Evolutionary conservation across 2,888 invertebrate species (phyloP).

Genomic region (Ptilodon capucinus): DNA sequence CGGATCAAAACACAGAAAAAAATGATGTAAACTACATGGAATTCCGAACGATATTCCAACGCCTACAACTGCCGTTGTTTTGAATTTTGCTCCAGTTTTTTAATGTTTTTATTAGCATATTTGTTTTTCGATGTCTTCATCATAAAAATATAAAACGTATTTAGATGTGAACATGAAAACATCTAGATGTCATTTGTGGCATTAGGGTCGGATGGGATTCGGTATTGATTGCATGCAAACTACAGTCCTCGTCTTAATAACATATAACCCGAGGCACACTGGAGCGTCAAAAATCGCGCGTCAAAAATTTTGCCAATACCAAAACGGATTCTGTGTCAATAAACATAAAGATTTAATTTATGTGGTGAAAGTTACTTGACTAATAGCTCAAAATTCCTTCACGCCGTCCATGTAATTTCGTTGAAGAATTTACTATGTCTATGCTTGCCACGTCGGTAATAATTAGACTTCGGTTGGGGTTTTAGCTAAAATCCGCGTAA

Average conservation of each 20-base stretch:
- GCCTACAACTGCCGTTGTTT: conserved; percentile 52
- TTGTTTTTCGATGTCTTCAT: conserved; percentile 12
- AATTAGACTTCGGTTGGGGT: too few species aligned
- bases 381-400: too few species aligned
- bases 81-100: conserved; percentile 56
- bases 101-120: conserved; percentile 32
- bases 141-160: conserved; percentile 4
- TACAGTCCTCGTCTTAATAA: conserved; percentile 10
- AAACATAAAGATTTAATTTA: too few species aligned
- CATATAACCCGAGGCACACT: too few species aligned
- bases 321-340: too few species aligned
- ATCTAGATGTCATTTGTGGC: conserved; percentile 25
- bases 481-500: too few species aligned
- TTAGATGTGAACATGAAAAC: conserved; percentile 13
- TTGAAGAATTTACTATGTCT: too few species aligned
- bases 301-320: too few species aligned
- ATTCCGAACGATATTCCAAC: conserved; percentile 40
- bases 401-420: too few species aligned
- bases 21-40: conserved; percentile 39
- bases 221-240: conserved; percentile 7
- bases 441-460: too few species aligned
- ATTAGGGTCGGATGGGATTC: conserved; percentile 26
- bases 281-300: too few species aligned
- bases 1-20: conserved; percentile 22
- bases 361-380: too few species aligned